A percentile compares a stretch with the other conserved stretches of the same genome.
phyloP scores from a whole-genome alignment of 2,888 invertebrate genomes.

The Acanthosepion esculentum region DNA sequence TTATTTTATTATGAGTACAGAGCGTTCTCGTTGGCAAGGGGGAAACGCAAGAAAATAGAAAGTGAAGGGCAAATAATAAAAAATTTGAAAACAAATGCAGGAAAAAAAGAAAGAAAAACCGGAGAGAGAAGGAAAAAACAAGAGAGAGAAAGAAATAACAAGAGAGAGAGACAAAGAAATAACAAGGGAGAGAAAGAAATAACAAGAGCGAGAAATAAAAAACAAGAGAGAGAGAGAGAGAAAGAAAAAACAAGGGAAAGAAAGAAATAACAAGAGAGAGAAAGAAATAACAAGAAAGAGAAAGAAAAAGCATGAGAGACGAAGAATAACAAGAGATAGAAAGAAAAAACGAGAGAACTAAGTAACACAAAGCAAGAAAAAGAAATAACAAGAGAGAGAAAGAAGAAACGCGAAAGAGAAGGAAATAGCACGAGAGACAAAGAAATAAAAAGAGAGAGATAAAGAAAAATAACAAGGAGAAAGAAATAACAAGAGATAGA shows the following conservation, averaged over 20 bases:
- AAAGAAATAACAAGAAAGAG: no score
- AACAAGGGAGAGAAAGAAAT: no score
- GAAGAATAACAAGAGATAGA: no score
- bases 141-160: background rate
- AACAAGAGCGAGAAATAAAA: no score
- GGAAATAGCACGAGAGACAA: no score
- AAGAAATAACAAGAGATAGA: background rate
- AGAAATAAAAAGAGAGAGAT: no score
- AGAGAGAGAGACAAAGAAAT: background rate
- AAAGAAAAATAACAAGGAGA: no score
- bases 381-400: background rate
- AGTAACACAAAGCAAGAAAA: no score
- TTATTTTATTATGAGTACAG: background rate
- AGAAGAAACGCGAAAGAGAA: background rate
- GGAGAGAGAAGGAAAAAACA: background rate
- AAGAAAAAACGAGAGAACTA: no score
- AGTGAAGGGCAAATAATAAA: background rate
- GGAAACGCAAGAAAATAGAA: background rate
- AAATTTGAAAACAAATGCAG: background rate
- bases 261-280: background rate
- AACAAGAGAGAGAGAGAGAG: background rate
- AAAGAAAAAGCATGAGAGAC: no score
- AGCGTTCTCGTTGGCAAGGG: background rate
- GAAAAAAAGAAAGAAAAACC: background rate
- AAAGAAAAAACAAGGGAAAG: background rate